phyloP scores from a whole-genome alignment of 2,797 vertebrate genomes.

The Neomorphus geoffroyi region DNA sequence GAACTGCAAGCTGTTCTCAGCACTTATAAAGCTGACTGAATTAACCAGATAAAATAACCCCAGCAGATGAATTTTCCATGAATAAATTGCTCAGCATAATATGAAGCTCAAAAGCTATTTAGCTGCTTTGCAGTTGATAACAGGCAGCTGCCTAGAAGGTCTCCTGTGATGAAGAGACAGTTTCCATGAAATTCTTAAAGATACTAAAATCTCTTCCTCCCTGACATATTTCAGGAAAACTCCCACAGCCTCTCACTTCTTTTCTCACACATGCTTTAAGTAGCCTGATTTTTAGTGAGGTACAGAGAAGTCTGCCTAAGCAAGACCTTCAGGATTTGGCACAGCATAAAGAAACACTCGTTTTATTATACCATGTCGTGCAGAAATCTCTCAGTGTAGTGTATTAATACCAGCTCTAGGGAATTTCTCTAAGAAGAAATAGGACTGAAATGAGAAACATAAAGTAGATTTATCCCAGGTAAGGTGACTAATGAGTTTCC shows the following conservation, averaged over 20 bases:
- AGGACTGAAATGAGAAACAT: not conserved
- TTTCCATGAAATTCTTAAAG: not conserved
- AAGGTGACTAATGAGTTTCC: not conserved
- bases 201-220: not conserved
- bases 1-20: not conserved
- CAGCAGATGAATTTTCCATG: not conserved
- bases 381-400: not conserved
- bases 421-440: not conserved
- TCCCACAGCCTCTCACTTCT: not conserved
- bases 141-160: not conserved
- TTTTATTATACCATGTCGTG: not conserved
- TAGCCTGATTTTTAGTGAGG: not conserved
- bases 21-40: constrained; percentile 1
- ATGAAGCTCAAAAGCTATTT: not conserved
- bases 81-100: not conserved
- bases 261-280: not conserved
- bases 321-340: not conserved
- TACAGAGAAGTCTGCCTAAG: not conserved
- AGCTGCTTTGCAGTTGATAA: not conserved
- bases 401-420: not conserved
- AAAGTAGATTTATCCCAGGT: not conserved
- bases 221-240: not conserved
- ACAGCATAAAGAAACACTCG: not conserved
- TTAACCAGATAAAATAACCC: not conserved
- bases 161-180: not conserved